A percentile compares a stretch with the other conserved stretches of the same genome.
Evolutionary conservation across 2,888 invertebrate species (phyloP).

Genomic region (Auanema sp.): DNA sequence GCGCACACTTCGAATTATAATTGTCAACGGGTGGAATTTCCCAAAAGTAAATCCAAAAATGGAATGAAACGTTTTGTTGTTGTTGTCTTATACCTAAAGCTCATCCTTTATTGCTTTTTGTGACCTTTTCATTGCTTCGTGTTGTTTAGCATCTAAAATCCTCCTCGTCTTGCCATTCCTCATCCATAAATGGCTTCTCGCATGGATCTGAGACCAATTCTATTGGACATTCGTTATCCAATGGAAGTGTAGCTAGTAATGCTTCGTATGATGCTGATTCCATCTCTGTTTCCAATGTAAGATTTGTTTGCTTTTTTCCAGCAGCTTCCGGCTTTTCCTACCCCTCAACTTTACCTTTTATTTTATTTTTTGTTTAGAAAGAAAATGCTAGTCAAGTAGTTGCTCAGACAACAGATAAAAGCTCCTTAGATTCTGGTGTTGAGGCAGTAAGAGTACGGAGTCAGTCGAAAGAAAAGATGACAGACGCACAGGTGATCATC

Average conservation of each 20-base stretch:
- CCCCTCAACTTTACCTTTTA: not conserved
- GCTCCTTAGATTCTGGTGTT: constrained; percentile 13
- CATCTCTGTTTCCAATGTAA: constrained; percentile 39
- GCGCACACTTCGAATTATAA: not conserved
- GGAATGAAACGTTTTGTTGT: not conserved
- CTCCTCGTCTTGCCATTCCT: constrained; percentile 8
- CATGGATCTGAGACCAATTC: constrained; percentile 17
- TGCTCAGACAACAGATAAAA: constrained; percentile 20
- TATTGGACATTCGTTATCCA: constrained; percentile 44
- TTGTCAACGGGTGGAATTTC: not conserved
- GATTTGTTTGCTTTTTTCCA: constrained; percentile 4
- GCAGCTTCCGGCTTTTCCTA: not conserved
- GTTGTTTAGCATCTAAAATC: constrained; percentile 33
- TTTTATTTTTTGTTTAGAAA: constrained; percentile 26
- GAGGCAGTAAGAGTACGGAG: constrained; percentile 43
- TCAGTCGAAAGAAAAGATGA: constrained; percentile 41
- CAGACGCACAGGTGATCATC: constrained; percentile 34
- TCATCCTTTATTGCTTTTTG: too few relatives aligned
- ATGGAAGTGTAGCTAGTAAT: constrained; percentile 42
- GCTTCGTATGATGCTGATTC: constrained; percentile 42
- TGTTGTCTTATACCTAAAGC: constrained; percentile 16
- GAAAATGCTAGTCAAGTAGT: constrained; percentile 31
- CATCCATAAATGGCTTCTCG: constrained; percentile 9
- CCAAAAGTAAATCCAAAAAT: not conserved
- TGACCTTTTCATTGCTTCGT: not conserved